Percentiles rank a stretch among this genome's conserved stretches.
phyloP scores from a whole-genome alignment of 1,140 invertebrate genomes.

The Caerostris extrusa region DNA sequence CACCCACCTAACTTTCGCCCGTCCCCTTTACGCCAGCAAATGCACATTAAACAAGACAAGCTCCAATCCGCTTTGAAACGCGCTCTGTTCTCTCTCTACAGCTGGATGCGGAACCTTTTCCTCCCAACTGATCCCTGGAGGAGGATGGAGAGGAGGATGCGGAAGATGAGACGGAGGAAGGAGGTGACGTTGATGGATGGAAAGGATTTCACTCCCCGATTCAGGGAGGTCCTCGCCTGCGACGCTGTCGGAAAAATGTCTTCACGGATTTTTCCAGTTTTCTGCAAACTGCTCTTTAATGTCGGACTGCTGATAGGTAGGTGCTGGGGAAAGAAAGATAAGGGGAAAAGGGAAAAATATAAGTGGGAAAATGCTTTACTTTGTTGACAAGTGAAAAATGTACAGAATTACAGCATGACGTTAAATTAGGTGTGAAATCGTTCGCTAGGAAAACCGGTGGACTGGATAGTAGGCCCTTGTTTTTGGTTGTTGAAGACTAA shows the following conservation, averaged over 20 bases:
- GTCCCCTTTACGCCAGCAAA: not conserved
- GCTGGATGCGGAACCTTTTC: no score
- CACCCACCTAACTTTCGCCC: no score
- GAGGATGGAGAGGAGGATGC: not conserved
- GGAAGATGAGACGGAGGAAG: not conserved
- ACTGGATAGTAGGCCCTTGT: not conserved
- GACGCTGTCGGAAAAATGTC: not conserved
- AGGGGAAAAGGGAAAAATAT: not conserved
- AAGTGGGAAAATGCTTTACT: not conserved
- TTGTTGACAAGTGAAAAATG: not conserved
- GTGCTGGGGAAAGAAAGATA: not conserved
- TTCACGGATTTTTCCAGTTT: slow-evolving; percentile 10
- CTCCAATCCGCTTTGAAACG: slow-evolving; percentile 2
- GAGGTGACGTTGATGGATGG: slow-evolving; percentile 19
- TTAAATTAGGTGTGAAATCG: slow-evolving; percentile 24
- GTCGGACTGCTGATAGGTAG: not conserved
- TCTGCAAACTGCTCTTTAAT: slow-evolving; percentile 22
- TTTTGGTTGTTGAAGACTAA: not conserved
- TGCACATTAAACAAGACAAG: not conserved
- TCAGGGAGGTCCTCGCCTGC: not conserved
- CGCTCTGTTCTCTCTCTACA: not conserved
- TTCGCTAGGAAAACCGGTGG: not conserved
- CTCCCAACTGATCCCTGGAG: not conserved
- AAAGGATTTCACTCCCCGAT: not conserved
- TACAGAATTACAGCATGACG: not conserved